Evolutionary conservation across 2,113 vertebrate species (phyloP), one percentile per base, ranked within the genome.

Genomic region (Phodopus roborovskii): DNA sequence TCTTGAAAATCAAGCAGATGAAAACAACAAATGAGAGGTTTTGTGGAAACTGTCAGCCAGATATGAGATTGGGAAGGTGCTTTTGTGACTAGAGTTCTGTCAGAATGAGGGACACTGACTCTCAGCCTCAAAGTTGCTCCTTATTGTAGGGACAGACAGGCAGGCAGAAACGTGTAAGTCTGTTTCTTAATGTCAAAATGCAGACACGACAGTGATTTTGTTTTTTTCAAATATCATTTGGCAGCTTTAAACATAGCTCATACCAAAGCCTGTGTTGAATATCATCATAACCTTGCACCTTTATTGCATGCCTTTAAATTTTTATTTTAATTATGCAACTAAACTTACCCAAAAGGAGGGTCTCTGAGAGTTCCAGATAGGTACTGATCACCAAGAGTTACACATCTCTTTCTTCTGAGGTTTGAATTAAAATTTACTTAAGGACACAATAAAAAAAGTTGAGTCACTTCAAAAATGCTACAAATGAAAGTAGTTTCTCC

Each of bases 341-440:
- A 86, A 71, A 86, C 62, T 90, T 87, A 90, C 39, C n/a, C 82
- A 60, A 53, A 95, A 85, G 36, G 64, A 70, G 22, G 64, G 3
- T 82, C 26, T 75, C 24, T 30, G 68, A 24, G 79, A 42, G 36
- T 66, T 66, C 96, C 11, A 7, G 4, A 42, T 36, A 42, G 9
- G 4, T 26, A 39, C 45, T 56, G 17, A 60, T 48, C 20, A 81
- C 0, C 70, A 26, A 85, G 12, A 71, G 19, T 75, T 56, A 28
- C 62, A 20, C 11, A 53, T 92, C 95, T 87, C 71, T 92, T 86
- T 81, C 71, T 77, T 75, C n/a, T 77, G 26, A 68, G 58, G 33
- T 75, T 95, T 93, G 75, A 77, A 90, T 95, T 94, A 90, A 93
- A 97, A 48, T 78, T 28, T 82, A 20, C 48, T 86, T 93, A 73